These are phyloP conservation scores for Calliopsis andreniformis DNA, from an alignment of 1,140 invertebrate species.

Conservation along the genomic window DNA sequence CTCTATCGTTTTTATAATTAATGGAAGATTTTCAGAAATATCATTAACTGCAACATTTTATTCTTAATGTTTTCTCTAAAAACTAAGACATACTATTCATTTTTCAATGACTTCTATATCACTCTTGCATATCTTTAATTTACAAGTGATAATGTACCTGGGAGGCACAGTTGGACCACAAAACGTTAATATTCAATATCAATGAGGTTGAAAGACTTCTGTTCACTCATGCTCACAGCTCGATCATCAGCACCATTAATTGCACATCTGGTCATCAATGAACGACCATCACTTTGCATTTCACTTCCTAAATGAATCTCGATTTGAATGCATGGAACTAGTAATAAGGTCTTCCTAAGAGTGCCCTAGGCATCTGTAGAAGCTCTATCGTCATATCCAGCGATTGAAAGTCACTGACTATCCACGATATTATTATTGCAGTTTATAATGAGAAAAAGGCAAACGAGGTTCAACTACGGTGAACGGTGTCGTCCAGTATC, in stretches of 20 bases:
- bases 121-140: too few species aligned
- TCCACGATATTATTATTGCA: conserved; percentile 73
- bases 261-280: not conserved
- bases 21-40: not conserved
- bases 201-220: too few species aligned
- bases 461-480: conserved; percentile 87
- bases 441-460: conserved; percentile 88
- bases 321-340: not conserved
- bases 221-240: not conserved
- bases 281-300: not conserved
- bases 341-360: not conserved
- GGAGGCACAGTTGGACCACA: too few species aligned
- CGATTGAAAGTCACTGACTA: not conserved
- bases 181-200: too few species aligned
- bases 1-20: not conserved
- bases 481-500: conserved; percentile 93
- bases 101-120: too few species aligned
- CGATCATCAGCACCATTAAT: not conserved
- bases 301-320: not conserved
- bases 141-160: too few species aligned
- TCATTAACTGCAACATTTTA: not conserved
- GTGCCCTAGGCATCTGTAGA: not conserved
- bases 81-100: too few species aligned
- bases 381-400: too few species aligned
- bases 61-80: too few species aligned